These are phyloP conservation scores for Drosophila atroscutellata DNA, from an alignment of 2,888 invertebrate species.

Conservation along the genomic window DNA sequence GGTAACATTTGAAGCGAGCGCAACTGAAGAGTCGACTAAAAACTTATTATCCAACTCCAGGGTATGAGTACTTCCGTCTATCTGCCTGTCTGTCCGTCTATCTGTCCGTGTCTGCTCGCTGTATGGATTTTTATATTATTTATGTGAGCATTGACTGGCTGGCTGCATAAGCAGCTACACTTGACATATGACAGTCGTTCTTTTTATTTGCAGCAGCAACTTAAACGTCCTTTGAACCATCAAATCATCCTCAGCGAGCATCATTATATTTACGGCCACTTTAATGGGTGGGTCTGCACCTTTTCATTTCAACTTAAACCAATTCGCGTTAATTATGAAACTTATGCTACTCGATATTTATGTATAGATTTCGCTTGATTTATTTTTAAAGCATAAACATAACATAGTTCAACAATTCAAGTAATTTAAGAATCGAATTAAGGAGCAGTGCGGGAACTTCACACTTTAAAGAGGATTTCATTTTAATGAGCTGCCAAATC, in stretches of 20 bases:
- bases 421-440: background rate
- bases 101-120: background rate
- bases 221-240: slow-evolving; percentile 47
- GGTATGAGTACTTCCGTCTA: slow-evolving; percentile 13
- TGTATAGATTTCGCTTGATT: background rate
- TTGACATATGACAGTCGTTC: slow-evolving; percentile 50
- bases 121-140: background rate
- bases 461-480: slow-evolving; percentile 12
- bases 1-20: slow-evolving; percentile 26
- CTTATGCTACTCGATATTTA: background rate
- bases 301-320: background rate
- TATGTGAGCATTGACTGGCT: slow-evolving; percentile 27
- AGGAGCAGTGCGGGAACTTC: background rate
- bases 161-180: slow-evolving; percentile 34
- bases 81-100: slow-evolving; percentile 2
- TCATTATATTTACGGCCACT: slow-evolving; percentile 20
- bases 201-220: slow-evolving; percentile 7
- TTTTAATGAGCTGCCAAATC: slow-evolving; percentile 56
- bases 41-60: slow-evolving; percentile 35
- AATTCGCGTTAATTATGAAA: background rate
- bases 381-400: background rate
- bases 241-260: slow-evolving; percentile 28
- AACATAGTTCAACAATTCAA: background rate
- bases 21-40: slow-evolving; percentile 40
- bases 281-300: slow-evolving; percentile 12